A percentile compares a stretch with the other conserved stretches of the same genome.
Conservation (phyloP, 2,888 invertebrate species). For the Papilio gigon region DNA sequence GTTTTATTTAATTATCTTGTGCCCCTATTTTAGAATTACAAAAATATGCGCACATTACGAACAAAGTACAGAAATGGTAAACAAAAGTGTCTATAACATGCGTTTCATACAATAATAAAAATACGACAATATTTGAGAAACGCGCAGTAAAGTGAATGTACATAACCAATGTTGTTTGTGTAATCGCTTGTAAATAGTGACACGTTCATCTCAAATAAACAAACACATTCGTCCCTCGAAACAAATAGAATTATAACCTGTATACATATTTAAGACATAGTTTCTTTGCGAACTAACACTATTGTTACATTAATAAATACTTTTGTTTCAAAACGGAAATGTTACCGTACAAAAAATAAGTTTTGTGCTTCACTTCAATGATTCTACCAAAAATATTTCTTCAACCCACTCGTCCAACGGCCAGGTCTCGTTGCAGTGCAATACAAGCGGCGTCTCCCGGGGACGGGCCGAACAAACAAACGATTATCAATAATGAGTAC, state of each 20-base stretch:
- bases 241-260: slow-evolving; percentile 14
- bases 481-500: slow-evolving; percentile 50
- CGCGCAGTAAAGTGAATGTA: neutral
- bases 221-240: slow-evolving; percentile 37
- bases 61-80: slow-evolving; percentile 10
- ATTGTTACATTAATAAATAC: slow-evolving; percentile 29
- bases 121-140: neutral
- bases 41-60: slow-evolving; percentile 5
- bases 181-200: slow-evolving; percentile 7
- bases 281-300: slow-evolving; percentile 17
- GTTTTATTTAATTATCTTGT: slow-evolving; percentile 31
- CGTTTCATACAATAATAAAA: neutral
- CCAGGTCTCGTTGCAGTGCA: slow-evolving; percentile 9
- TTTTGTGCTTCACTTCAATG: slow-evolving; percentile 35
- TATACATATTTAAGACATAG: slow-evolving; percentile 23
- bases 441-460: slow-evolving; percentile 29
- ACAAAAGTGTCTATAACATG: neutral
- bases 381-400: slow-evolving; percentile 29
- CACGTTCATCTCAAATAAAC: slow-evolving; percentile 20
- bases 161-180: slow-evolving; percentile 24
- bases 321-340: slow-evolving; percentile 20
- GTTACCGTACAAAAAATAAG: slow-evolving; percentile 32
- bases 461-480: slow-evolving; percentile 41
- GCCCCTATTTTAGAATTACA: slow-evolving; percentile 30
- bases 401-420: slow-evolving; percentile 34